Evolutionary conservation across 1,140 invertebrate genomes (phyloP).

Genomic region (Penaeus chinensis): DNA sequence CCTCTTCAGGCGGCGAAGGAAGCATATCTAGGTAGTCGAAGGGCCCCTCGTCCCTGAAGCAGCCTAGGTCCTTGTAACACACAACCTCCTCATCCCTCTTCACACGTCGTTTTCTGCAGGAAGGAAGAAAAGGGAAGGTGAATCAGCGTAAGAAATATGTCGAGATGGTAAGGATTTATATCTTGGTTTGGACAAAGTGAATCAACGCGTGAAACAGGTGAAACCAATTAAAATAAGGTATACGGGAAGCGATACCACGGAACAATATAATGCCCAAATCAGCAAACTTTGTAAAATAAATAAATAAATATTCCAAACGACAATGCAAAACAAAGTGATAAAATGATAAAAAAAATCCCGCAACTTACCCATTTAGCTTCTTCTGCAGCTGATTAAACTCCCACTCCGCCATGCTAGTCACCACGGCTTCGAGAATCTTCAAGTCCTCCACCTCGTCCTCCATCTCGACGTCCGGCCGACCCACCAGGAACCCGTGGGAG

Average conservation of each 20-base stretch:
- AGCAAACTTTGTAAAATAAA: too few relatives aligned
- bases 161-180: too few relatives aligned
- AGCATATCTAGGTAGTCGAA: constrained; percentile 92
- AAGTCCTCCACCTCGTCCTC: constrained; percentile 73
- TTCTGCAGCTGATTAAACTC: constrained; percentile 65
- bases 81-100: constrained; percentile 74
- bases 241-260: too few relatives aligned
- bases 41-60: constrained; percentile 90
- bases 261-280: too few relatives aligned
- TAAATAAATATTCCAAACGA: too few relatives aligned
- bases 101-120: constrained; percentile 27
- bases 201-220: too few relatives aligned
- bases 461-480: constrained; percentile 35
- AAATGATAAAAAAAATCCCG: not conserved
- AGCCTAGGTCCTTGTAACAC: constrained; percentile 93
- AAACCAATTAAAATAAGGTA: too few relatives aligned
- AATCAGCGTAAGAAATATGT: not conserved
- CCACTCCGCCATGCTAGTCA: constrained; percentile 73
- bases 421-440: constrained; percentile 72
- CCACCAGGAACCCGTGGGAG: not conserved
- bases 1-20: constrained; percentile 85
- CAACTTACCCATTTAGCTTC: constrained; percentile 13
- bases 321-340: too few relatives aligned
- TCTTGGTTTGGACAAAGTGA: too few relatives aligned
- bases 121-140: not conserved